A percentile compares a stretch with the other conserved stretches of the same genome.
Evolutionary conservation across 2,113 vertebrate genomes (phyloP).

Genomic region (Grus americana): DNA sequence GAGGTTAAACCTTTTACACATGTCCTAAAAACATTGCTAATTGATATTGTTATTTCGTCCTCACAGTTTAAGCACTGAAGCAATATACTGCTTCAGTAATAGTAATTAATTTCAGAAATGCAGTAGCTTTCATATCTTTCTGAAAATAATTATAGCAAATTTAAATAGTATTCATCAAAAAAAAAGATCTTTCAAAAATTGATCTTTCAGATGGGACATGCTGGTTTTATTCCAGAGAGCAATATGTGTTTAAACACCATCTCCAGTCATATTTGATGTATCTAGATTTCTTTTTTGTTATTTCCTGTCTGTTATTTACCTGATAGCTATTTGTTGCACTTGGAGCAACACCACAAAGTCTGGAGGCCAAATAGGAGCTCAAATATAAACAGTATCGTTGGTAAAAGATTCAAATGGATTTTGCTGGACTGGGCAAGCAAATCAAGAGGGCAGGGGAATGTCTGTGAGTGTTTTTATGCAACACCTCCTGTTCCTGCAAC

Average conservation of each 20-base stretch:
- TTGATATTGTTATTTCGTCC: not conserved
- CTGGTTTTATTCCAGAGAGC: not conserved
- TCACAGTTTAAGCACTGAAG: not conserved
- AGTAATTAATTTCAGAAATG: not conserved
- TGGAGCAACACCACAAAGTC: not conserved
- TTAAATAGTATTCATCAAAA: not conserved
- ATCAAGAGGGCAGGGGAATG: not conserved
- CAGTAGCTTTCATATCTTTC: not conserved
- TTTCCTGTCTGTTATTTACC: not conserved
- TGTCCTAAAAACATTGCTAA: not conserved
- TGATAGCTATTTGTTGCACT: not conserved
- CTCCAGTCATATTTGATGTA: not conserved
- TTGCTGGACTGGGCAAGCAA: not conserved
- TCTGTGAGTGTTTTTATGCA: not conserved
- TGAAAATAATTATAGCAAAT: not conserved
- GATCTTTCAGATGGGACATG: not conserved
- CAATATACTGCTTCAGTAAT: not conserved
- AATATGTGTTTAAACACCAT: not conserved
- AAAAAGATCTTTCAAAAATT: not conserved
- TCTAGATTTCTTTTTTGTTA: not conserved
- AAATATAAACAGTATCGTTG: not conserved
- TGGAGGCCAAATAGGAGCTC: not conserved
- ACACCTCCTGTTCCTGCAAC: not conserved
- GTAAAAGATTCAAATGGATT: not conserved
- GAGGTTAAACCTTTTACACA: not conserved